These are phyloP conservation scores for Sinonovacula constricta DNA, from an alignment of 1,140 invertebrate species.

Conservation along the genomic window DNA sequence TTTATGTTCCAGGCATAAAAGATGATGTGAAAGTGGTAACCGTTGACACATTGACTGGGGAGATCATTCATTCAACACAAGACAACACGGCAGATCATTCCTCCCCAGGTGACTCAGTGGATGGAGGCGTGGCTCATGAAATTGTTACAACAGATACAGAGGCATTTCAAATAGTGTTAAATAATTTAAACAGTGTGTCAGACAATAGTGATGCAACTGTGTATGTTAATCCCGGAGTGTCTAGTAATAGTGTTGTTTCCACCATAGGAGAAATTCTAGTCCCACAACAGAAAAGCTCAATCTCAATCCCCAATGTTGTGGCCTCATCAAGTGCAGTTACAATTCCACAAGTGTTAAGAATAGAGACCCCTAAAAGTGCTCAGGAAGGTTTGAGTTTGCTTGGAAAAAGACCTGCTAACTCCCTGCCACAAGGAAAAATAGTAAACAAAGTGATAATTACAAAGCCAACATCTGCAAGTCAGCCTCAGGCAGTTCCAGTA, in stretches of 20 bases:
- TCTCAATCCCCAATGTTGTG: slow-evolving; percentile 1
- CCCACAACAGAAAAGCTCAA: background rate
- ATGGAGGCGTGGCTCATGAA: slow-evolving; percentile 34
- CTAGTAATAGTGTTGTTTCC: slow-evolving; percentile 32
- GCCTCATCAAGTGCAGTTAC: slow-evolving; percentile 30
- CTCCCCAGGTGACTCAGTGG: slow-evolving; percentile 39
- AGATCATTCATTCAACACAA: slow-evolving; percentile 35
- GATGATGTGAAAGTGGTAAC: slow-evolving; percentile 55
- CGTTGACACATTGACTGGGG: slow-evolving; percentile 52
- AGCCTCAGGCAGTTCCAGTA: slow-evolving; percentile 70
- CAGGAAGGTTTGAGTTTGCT: slow-evolving; percentile 54
- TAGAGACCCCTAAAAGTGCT: slow-evolving; percentile 39
- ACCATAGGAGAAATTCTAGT: slow-evolving; percentile 45
- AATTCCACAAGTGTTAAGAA: slow-evolving; percentile 44
- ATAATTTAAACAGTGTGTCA: background rate
- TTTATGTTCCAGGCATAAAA: slow-evolving; percentile 59
- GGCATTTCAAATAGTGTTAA: background rate
- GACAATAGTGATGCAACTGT: slow-evolving; percentile 17
- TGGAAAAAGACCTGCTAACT: slow-evolving; percentile 59
- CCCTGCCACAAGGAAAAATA: slow-evolving; percentile 55
- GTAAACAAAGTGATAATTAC: slow-evolving; percentile 83
- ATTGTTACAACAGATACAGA: background rate
- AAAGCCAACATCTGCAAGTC: slow-evolving; percentile 77
- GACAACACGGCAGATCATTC: slow-evolving; percentile 23
- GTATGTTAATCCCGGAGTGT: slow-evolving; percentile 22